These are phyloP conservation scores for Caranx ignobilis DNA, from an alignment of 2,113 vertebrate species.

Conservation along the genomic window DNA sequence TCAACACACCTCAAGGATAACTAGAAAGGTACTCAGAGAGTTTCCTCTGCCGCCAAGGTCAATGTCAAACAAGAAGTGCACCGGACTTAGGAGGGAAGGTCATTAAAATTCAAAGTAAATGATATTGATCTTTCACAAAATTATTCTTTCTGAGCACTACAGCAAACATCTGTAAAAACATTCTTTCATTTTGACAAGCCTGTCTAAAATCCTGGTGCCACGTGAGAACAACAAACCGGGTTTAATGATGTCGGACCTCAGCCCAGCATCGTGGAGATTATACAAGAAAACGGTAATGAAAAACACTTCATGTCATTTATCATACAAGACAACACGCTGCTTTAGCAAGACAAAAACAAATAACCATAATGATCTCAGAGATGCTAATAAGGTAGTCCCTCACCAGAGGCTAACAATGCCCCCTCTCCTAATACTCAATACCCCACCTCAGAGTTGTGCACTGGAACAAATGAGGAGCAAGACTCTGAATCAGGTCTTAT, in stretches of 20 bases:
- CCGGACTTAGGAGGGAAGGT: no score
- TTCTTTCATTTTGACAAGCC: not conserved
- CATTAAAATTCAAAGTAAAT: no score
- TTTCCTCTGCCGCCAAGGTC: no score
- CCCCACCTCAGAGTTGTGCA: slow-evolving; percentile 27
- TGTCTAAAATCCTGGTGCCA: not conserved
- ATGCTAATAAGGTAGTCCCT: slow-evolving; percentile 35
- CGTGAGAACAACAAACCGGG: not conserved
- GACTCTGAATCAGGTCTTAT: slow-evolving; percentile 30
- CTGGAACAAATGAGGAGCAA: slow-evolving; percentile 9
- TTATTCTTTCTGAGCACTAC: not conserved
- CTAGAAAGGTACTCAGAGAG: not conserved
- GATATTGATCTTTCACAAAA: no score
- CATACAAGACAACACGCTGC: slow-evolving; percentile 19
- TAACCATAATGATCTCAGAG: slow-evolving; percentile 35
- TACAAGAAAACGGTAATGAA: not conserved
- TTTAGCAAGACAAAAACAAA: slow-evolving; percentile 41
- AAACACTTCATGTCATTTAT: slow-evolving; percentile 20
- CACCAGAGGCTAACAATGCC: not conserved
- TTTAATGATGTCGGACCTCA: slow-evolving; percentile 1
- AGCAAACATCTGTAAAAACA: not conserved
- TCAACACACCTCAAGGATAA: not conserved
- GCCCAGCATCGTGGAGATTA: not conserved
- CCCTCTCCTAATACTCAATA: not conserved
- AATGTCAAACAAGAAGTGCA: no score